Evolutionary conservation across 1,140 invertebrate species (phyloP).

Genomic region (Aphelenchoides fujianensis): DNA sequence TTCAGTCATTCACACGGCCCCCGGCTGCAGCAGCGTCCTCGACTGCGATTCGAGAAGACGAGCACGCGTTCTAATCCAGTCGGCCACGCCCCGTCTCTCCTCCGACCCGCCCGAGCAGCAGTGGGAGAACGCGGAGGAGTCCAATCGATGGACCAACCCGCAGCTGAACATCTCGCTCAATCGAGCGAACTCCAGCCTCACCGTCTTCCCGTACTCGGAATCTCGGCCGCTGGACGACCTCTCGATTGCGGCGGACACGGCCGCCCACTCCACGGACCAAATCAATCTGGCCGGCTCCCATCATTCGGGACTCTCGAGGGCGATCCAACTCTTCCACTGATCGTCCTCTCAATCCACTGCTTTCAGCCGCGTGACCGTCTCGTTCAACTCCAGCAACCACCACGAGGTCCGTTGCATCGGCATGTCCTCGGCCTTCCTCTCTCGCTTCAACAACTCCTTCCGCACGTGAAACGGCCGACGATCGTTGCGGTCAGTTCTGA

Average conservation of each 20-base stretch:
- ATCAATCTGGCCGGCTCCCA: background rate
- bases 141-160: conserved; percentile 26
- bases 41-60: conserved; percentile 26
- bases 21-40: conserved; percentile 26
- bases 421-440: conserved; percentile 25
- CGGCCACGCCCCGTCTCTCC: background rate
- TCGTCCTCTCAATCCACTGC: too few species aligned
- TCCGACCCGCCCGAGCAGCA: conserved; percentile 20
- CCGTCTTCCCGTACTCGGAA: conserved; percentile 28
- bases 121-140: conserved; percentile 16
- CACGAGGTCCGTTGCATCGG: conserved; percentile 32
- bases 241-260: background rate
- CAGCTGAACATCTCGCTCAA: conserved; percentile 30
- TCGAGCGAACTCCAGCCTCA: conserved; percentile 4
- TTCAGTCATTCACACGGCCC: conserved; percentile 38
- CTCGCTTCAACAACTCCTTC: conserved; percentile 27
- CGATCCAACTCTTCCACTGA: background rate
- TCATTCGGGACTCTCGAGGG: conserved; percentile 24
- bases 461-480: conserved; percentile 13
- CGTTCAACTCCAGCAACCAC: conserved; percentile 21
- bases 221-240: conserved; percentile 17
- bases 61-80: background rate
- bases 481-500: background rate
- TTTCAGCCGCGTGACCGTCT: conserved; percentile 27
- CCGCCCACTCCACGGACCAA: background rate